phyloP scores from a whole-genome alignment of 2,113 vertebrate genomes.

The Gasterosteus aculeatus region DNA sequence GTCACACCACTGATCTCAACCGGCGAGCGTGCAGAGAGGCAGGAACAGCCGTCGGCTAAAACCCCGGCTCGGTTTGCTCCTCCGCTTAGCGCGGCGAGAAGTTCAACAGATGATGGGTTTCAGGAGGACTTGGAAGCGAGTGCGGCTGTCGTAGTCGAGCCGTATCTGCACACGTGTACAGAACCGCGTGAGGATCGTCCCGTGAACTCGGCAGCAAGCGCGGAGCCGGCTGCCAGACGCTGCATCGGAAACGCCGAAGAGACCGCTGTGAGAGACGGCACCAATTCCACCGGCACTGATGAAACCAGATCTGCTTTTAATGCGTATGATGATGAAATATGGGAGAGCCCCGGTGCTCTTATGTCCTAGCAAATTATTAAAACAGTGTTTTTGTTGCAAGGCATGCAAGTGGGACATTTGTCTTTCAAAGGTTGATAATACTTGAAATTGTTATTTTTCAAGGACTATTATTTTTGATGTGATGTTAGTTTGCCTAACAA shows the following conservation, averaged over 20 bases:
- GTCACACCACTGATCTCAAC: not conserved
- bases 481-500: conserved; percentile 15
- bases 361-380: not conserved
- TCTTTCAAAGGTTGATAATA: not conserved
- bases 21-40: not conserved
- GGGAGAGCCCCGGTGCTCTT: conserved; percentile 52
- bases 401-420: not conserved
- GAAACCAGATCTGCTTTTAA: conserved; percentile 9
- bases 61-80: not conserved
- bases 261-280: not conserved
- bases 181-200: not conserved
- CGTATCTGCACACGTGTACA: not conserved
- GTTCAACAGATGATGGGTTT: not conserved
- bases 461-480: not conserved
- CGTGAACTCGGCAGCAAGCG: conserved; percentile 1
- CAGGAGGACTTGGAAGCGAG: not conserved
- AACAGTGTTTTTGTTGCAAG: conserved; percentile 7
- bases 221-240: not conserved
- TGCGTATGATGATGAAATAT: conserved; percentile 72
- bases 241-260: not conserved
- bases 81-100: not conserved
- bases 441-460: not conserved
- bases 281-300: not conserved
- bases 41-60: not conserved
- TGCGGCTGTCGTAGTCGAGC: not conserved